Base-by-base conservation (phyloP, 1,140 invertebrate species). In the Nephotettix cincticeps region DNA sequence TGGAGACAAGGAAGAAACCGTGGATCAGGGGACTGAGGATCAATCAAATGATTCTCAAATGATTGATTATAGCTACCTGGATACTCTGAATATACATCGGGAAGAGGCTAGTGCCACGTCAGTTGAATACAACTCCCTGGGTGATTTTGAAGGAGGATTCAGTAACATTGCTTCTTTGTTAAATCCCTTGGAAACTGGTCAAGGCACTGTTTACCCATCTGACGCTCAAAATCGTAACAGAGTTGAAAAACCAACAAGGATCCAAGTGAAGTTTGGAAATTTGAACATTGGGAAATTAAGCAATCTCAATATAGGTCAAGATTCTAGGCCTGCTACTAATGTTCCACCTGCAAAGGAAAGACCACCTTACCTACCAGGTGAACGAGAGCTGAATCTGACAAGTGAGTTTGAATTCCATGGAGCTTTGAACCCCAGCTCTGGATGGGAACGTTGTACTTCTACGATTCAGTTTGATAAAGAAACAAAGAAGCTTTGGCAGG, bases 401-500 rank as follows among this genome's bases (percentile, higher is more conserved):
- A 91, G 89, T 17, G 88, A 86, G 71, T 85, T 91, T 40, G 88
- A 90, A 45, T 92, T 91, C 43, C 70, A 76, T 40, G 68, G 71
- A 17, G 27, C 67, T 36, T 13, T 61, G 25, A 69, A 69, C 2
- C 70, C 72, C 19, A 67, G 47, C 40, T 71, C 56, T 23, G 66
- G 40, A 13, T 94, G 91, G 91, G 91, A 92, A 71, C 91, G 91
- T 64, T 92, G 91, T 72, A 87, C 87, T 45, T 87, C 89, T 0
- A 87, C 88, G 74, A 89, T 94, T 56, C 91, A 93, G 76, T 93
- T 93, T 69, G 92, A 93, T 75, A 82, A 86, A n/a, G 90, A 92
- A 36, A 93, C 91, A 1, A 91, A 91, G 69, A 83, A 86, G 14
- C 81, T 93, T 3, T 94, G 91, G 91, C 88, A 91, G 68, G 89